Base-by-base conservation (phyloP, 1,140 invertebrate species). In the Medauroidea extradentata region DNA sequence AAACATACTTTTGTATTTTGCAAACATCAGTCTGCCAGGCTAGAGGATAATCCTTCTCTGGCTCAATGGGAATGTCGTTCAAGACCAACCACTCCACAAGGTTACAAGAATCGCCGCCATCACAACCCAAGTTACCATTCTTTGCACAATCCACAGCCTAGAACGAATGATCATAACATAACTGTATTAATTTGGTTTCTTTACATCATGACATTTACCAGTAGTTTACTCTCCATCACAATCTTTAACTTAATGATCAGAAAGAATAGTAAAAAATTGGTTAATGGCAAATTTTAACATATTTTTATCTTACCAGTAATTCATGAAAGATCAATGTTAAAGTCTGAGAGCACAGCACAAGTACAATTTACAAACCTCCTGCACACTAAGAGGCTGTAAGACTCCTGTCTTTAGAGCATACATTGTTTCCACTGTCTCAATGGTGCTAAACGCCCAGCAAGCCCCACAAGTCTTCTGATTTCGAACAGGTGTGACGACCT, bases 361-460 rank as follows among this genome's bases (percentile, higher is more conserved):
- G 13, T 14, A 1, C 16, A 23, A 18, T 19, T 3, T 18, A 21
- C 24, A 27, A 69, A 82, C 81, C 74, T 87, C 84, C 77, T 94
- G 91, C 11, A 91, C 85, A 74, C 90, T 92, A 8, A 91, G 79
- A 2, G 76, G 62, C 19, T 77, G 66, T 4, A 90, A 70, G 27
- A 77, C 80, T 14, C 83, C 83, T 44, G 77, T 85, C 64, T 82
- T 78, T 14, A 91, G 82, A 1, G 88, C 87, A 59, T 83, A 75
- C 88, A 91, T 90, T 1, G 87, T 81, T 73, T 94, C 91, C 39
- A 87, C 81, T 5, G 84, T 85, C 68, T 88, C 88, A 1, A 91
- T 78, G 0, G 85, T 84, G 68, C 88, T 90, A 72, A 91, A 91
- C 0, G 91, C 91, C 90, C 90, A 94, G 73, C 91, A 94, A 2